These are phyloP conservation scores for Rhadinocentrus ornatus DNA, from an alignment of 2,797 vertebrate genomes.

Conservation along the genomic window DNA sequence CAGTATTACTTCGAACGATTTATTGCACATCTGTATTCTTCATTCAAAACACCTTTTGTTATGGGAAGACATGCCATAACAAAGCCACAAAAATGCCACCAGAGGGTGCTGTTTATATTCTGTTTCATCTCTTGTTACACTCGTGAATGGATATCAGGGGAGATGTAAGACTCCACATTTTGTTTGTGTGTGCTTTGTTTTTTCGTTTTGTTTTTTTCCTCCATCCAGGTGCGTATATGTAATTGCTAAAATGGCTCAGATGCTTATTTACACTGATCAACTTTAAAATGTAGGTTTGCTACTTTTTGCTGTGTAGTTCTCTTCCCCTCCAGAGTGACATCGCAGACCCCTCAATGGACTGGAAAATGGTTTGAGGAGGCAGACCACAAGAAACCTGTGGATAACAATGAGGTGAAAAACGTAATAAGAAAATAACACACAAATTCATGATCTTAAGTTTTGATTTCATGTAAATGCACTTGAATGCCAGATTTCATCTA, in stretches of 20 bases:
- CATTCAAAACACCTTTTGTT: too few species aligned
- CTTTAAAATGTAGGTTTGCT: neutral
- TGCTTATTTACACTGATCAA: neutral
- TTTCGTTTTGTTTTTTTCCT: too few species aligned
- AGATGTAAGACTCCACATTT: too few species aligned
- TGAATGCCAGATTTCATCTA: constrained; percentile 37
- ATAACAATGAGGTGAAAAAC: constrained; percentile 48
- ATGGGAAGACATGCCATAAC: too few species aligned
- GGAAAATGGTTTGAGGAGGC: constrained; percentile 72
- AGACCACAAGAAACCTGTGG: constrained; percentile 25
- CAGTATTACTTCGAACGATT: too few species aligned
- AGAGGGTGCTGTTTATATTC: constrained; percentile 26
- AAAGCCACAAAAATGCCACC: constrained; percentile 1
- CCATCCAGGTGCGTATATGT: neutral
- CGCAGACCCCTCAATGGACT: constrained; percentile 81
- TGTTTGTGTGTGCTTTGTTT: too few species aligned
- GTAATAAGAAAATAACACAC: neutral
- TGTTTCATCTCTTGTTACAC: neutral
- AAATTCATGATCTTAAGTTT: neutral
- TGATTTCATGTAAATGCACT: constrained; percentile 11
- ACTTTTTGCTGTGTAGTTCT: constrained; percentile 81
- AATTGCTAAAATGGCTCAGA: too few species aligned
- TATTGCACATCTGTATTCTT: too few species aligned
- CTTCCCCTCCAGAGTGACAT: constrained; percentile 85
- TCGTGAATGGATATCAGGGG: neutral